Evolutionary conservation across 2,113 vertebrate species (phyloP), one percentile per base, ranked within the genome.

Genomic region (Oncorhynchus gorbuscha): DNA sequence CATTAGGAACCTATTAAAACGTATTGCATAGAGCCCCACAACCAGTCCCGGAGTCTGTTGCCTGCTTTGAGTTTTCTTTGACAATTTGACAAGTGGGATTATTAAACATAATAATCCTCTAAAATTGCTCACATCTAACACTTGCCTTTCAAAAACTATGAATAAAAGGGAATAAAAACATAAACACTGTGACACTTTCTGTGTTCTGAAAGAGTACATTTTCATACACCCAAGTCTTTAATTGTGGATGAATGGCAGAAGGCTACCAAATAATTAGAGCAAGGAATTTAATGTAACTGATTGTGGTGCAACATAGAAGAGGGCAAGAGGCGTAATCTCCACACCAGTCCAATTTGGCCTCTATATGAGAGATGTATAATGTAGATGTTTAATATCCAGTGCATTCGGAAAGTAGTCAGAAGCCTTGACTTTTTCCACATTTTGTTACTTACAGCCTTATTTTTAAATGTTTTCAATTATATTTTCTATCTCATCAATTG

Each of bases 1-100:
- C 75, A 87, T 87, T 86, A 86, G 32, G 83, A 89, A 85, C 16
- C 80, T 75, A 85, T 69, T 18, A 65, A 39, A 73, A 75, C 58
- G 65, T 74, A 74, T 62, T 72, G 72, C 79, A 75, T 30, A 72
- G 71, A 67, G 22, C 51, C 18, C 51, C 51, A 58, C 12, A 58
- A 16, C 18, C 51, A 16, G 51, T 58, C 51, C 51, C 1, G 51
- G 18, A 13, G 51, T 58, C 51, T 58, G 13, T 20, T 58, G 51
- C 18, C 16, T 39, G 8, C 39, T 9, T 39, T 39, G 8, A 9
- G 8, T 39, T 39, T 39, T 7, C 39, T 39, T 39, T 39, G 39
- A 39, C 39, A 39, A 39, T 39, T 39, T 39, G 39, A 58, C 51
- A 58, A 58, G 16, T 58, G 16, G 51, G 51, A 58, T 58, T 13